phyloP scores from a whole-genome alignment of 2,888 invertebrate species.

The Nemoura dubitans region DNA sequence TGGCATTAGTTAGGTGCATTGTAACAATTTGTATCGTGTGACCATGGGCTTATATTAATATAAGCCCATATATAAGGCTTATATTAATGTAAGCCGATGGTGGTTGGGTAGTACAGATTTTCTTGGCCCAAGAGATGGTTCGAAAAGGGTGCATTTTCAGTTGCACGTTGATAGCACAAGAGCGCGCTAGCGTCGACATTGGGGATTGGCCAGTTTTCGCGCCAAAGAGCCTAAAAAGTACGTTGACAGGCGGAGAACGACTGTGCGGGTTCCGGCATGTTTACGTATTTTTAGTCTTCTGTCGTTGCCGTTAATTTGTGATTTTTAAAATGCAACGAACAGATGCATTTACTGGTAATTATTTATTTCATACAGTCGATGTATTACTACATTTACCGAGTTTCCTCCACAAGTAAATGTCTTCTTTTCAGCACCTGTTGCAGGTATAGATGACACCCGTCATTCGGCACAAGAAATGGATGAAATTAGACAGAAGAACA shows the following conservation, averaged over 20 bases:
- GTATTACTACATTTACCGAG: too few species aligned
- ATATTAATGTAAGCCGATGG: too few species aligned
- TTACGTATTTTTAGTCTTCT: neutral
- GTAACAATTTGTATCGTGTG: too few species aligned
- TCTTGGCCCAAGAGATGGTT: too few species aligned
- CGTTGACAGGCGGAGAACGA: neutral
- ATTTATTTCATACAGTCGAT: neutral
- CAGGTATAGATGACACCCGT: slow-evolving; percentile 32
- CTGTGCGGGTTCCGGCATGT: neutral
- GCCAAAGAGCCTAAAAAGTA: neutral
- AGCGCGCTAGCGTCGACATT: neutral
- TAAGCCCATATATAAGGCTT: too few species aligned
- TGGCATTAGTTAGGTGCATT: too few species aligned
- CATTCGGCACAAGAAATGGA: slow-evolving; percentile 76
- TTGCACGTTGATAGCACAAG: neutral
- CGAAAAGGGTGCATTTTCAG: too few species aligned
- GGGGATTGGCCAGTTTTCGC: neutral
- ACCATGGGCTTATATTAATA: too few species aligned
- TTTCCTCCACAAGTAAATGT: neutral
- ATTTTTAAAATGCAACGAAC: neutral
- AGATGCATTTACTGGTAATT: neutral
- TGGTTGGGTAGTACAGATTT: too few species aligned
- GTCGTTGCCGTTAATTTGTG: neutral
- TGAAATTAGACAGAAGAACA: slow-evolving; percentile 72
- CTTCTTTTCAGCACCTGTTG: neutral